Conservation (phyloP, 2,113 vertebrate species). For the Boulengeromyrus knoepffleri region DNA sequence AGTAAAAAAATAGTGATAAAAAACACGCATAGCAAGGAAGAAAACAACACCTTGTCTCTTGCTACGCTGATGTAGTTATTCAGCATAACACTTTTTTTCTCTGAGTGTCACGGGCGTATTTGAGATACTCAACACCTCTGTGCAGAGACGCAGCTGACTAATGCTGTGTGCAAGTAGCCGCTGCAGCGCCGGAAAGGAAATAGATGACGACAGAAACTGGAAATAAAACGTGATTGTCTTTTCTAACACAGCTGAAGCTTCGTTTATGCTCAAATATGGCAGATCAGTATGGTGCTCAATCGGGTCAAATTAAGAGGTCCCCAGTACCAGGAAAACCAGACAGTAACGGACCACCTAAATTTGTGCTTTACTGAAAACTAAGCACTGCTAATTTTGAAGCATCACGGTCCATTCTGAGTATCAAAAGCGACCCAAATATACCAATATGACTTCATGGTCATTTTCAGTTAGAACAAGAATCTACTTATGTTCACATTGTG, state of each 20-base stretch:
- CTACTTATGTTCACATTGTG: background rate
- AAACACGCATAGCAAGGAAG: background rate
- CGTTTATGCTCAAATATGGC: background rate
- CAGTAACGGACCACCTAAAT: background rate
- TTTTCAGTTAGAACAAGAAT: background rate
- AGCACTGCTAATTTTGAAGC: background rate
- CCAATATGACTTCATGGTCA: background rate
- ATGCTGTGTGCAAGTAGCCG: background rate
- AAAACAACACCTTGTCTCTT: background rate
- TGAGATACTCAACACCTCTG: background rate
- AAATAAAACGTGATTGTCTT: background rate
- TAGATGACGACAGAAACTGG: background rate
- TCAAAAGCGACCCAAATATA: background rate
- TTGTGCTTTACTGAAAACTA: background rate
- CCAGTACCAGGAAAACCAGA: background rate
- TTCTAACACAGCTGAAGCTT: background rate
- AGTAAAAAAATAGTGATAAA: background rate
- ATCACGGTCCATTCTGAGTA: background rate
- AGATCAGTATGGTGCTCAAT: background rate
- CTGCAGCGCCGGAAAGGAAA: background rate
- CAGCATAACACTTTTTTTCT: background rate
- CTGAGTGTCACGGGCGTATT: background rate
- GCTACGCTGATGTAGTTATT: background rate
- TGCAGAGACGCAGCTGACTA: background rate
- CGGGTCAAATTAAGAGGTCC: background rate